Conservation (phyloP, 2,113 vertebrate genomes). For the Paraplagusia blochii region DNA sequence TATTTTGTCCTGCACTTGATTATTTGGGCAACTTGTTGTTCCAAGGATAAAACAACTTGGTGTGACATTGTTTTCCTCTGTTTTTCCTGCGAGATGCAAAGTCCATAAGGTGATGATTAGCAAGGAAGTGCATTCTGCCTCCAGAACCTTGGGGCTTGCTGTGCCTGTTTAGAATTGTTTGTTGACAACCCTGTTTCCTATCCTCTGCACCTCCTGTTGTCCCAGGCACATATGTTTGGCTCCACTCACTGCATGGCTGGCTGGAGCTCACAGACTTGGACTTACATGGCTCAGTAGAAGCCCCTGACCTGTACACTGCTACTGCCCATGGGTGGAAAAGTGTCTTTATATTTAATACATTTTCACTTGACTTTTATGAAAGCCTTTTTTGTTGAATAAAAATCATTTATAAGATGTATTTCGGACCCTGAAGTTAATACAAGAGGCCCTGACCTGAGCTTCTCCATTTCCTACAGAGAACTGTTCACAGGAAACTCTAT, state of each 20-base stretch:
- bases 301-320: slow-evolving; percentile 48
- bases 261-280: slow-evolving; percentile 36
- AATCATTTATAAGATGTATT: background rate
- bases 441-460: slow-evolving; percentile 24
- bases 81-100: slow-evolving; percentile 20
- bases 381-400: background rate
- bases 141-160: slow-evolving; percentile 39
- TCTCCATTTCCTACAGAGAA: slow-evolving; percentile 30
- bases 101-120: slow-evolving; percentile 58
- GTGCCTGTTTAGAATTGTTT: slow-evolving; percentile 63
- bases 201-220: slow-evolving; percentile 56
- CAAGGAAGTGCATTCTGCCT: slow-evolving; percentile 36
- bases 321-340: slow-evolving; percentile 45
- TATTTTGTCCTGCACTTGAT: background rate
- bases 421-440: background rate
- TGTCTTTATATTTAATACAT: slow-evolving; percentile 15
- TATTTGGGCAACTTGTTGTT: slow-evolving; percentile 4
- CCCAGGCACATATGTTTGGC: slow-evolving; percentile 53
- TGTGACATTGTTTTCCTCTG: slow-evolving; percentile 21
- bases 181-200: slow-evolving; percentile 62
- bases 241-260: slow-evolving; percentile 43
- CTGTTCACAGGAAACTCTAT: slow-evolving; percentile 46
- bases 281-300: slow-evolving; percentile 50
- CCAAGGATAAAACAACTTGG: slow-evolving; percentile 6
- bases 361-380: no score